phyloP scores from a whole-genome alignment of 2,888 invertebrate genomes.

The Harpagoxenus sublaevis region DNA sequence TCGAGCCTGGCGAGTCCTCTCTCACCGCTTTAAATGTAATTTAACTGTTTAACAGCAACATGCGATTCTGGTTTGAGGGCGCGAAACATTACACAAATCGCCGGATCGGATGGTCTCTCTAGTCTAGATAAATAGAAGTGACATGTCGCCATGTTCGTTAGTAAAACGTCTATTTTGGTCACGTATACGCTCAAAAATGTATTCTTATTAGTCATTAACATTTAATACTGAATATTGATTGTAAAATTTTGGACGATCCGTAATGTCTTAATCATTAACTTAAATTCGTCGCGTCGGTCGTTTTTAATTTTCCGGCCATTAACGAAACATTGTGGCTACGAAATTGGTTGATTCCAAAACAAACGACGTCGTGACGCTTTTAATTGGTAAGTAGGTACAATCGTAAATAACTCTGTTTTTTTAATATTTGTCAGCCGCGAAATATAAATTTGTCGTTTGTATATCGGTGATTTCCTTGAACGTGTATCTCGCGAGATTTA shows the following conservation, averaged over 20 bases:
- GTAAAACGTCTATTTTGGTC: not conserved
- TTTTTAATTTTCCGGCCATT: not conserved
- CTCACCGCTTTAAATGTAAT: not conserved
- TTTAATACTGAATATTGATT: not conserved
- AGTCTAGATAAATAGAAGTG: not conserved
- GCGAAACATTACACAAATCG: not conserved
- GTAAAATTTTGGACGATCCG: not conserved
- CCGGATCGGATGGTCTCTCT: not conserved
- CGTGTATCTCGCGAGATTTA: not conserved
- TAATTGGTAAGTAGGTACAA: not conserved
- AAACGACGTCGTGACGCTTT: not conserved
- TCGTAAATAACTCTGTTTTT: not conserved
- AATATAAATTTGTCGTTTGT: not conserved
- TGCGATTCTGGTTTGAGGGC: not conserved
- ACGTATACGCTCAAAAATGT: not conserved
- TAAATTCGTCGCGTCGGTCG: not conserved
- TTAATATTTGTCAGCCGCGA: not conserved
- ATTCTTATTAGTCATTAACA: not conserved
- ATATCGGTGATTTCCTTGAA: not conserved
- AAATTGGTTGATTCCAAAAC: not conserved
- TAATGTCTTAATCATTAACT: not conserved
- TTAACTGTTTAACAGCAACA: not conserved
- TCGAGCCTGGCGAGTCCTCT: not conserved
- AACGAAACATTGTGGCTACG: not conserved
- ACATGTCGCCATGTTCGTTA: not conserved